Percentiles rank a stretch among this genome's conserved stretches.
Evolutionary conservation across 2,113 vertebrate genomes (phyloP).

Genomic region (Pangasianodon gigas): DNA sequence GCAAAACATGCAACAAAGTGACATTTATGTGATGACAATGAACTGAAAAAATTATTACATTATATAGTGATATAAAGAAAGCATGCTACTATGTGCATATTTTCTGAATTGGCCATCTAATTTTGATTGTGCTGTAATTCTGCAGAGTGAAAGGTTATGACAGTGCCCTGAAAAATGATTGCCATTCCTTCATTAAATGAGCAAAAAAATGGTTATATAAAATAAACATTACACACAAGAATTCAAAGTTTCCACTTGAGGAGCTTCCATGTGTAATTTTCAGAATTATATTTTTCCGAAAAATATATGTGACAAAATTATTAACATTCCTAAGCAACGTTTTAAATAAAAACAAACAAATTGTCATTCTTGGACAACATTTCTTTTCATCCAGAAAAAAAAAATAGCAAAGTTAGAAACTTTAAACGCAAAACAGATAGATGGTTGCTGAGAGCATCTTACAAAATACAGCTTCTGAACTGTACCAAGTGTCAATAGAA

Average conservation of each 20-base stretch:
- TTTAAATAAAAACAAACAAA: not conserved
- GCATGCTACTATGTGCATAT: not conserved
- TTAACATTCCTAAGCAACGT: not conserved
- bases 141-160: not conserved
- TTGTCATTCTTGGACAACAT: not conserved
- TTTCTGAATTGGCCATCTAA: not conserved
- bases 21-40: not conserved
- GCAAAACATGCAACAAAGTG: not conserved
- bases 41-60: not conserved
- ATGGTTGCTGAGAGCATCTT: too few species aligned
- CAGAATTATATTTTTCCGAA: not conserved
- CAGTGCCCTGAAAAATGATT: not conserved
- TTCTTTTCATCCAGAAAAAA: not conserved
- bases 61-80: not conserved
- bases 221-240: too few species aligned
- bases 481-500: not conserved
- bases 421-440: too few species aligned
- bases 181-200: not conserved
- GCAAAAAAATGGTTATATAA: too few species aligned
- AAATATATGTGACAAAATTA: not conserved
- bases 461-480: not conserved
- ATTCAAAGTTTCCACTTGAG: not conserved
- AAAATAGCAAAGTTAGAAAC: not conserved
- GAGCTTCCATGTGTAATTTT: not conserved
- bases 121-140: not conserved